Evolutionary conservation across 2,113 vertebrate genomes (phyloP).

Genomic region (Oreochromis tanganicae): DNA sequence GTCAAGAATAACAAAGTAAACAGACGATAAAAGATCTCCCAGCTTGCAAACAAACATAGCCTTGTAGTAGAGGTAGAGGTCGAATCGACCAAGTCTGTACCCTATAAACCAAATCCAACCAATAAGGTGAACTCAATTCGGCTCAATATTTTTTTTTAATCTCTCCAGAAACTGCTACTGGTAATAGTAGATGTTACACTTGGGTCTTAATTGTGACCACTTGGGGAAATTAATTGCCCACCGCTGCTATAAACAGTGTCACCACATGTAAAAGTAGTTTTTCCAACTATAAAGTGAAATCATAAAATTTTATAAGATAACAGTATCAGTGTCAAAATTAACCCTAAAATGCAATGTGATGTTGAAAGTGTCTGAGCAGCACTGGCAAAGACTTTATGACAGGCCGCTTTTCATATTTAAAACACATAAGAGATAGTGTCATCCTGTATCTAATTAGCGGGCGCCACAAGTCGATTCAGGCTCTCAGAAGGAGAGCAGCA

Average conservation of each 20-base stretch:
- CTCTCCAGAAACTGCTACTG: neutral
- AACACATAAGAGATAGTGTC: neutral
- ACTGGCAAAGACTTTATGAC: neutral
- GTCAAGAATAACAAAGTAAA: constrained; percentile 40
- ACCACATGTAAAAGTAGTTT: neutral
- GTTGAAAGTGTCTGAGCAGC: neutral
- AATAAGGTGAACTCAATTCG: neutral
- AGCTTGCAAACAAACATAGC: neutral
- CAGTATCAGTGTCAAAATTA: neutral
- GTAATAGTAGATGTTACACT: neutral
- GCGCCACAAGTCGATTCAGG: constrained; percentile 30
- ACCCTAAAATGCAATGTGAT: neutral
- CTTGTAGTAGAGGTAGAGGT: neutral
- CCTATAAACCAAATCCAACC: neutral
- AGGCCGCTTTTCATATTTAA: neutral
- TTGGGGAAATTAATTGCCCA: neutral
- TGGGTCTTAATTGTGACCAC: neutral
- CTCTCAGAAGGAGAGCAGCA: constrained; percentile 16
- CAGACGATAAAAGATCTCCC: neutral
- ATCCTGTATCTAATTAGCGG: constrained; percentile 32
- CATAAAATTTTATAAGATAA: neutral
- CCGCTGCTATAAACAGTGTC: neutral
- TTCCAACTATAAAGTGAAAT: neutral
- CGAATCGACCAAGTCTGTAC: neutral
- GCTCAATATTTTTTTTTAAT: neutral